Percentiles rank a stretch among this genome's conserved stretches.
phyloP scores from a whole-genome alignment of 53 echinoderm and acorn worm genomes.

The Arbacia lixula region DNA sequence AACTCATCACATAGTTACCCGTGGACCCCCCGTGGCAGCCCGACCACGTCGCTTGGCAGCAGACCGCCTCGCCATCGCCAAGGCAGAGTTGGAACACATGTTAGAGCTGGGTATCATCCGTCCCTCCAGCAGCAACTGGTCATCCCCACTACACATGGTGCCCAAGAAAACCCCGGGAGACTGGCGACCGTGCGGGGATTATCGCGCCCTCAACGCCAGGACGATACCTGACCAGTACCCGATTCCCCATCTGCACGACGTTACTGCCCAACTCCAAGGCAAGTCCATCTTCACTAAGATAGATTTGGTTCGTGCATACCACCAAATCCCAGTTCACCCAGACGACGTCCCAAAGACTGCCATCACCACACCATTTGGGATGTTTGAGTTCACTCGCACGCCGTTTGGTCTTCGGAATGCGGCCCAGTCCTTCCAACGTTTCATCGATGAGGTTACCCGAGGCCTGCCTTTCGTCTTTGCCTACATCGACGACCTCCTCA shows the following conservation, averaged over 20 bases:
- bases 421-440: slow-evolving; percentile 57
- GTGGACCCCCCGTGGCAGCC: slow-evolving; percentile 24
- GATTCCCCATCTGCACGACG: slow-evolving; percentile 19
- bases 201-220: slow-evolving; percentile 39
- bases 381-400: slow-evolving; percentile 60
- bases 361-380: slow-evolving; percentile 59
- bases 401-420: slow-evolving; percentile 63
- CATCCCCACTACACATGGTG: slow-evolving; percentile 35
- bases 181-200: slow-evolving; percentile 57
- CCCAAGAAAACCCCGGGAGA: slow-evolving; percentile 49
- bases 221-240: slow-evolving; percentile 41
- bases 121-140: slow-evolving; percentile 39
- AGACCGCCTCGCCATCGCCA: no score
- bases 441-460: slow-evolving; percentile 49
- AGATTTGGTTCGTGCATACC: slow-evolving; percentile 42
- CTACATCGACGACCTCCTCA: slow-evolving; percentile 60
- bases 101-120: no score
- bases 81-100: no score
- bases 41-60: slow-evolving; percentile 45
- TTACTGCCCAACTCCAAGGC: no score
- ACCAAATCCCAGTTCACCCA: slow-evolving; percentile 57
- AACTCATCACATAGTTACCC: slow-evolving; percentile 39
- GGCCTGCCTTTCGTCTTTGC: slow-evolving; percentile 55
- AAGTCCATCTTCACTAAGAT: slow-evolving; percentile 31
- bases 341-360: no score